Base-by-base conservation (phyloP, 1,140 invertebrate genomes). In the Ridgeia piscesae region DNA sequence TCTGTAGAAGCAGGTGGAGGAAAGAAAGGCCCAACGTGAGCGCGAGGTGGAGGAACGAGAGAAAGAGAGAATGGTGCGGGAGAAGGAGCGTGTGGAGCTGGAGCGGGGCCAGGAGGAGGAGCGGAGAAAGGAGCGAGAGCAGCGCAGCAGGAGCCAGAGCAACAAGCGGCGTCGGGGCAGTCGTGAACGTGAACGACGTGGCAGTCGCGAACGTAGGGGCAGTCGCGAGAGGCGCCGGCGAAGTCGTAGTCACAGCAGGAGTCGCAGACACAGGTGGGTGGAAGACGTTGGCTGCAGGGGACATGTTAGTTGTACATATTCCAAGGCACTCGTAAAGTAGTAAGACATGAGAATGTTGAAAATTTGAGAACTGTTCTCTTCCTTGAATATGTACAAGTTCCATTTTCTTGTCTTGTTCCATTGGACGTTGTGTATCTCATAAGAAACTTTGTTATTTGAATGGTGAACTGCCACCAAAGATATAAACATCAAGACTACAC, bases 111-210 rank as follows among this genome's bases (percentile, higher is more conserved):
- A n/a, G 34, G 91, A 42, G n/a, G 92, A 93, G 42, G 95, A 95
- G 11, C 93, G 95, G 92, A 94, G 95, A 89, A 93, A 94, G 91
- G 93, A 95, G 91, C 42, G 95, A 35, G 95, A 95, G 91, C 93
- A 94, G 93, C 50, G 50, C 8, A 77, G 34, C n/a, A 58, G 92
- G 48, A 93, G 91, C 33, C 91, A 91, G 17, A 88, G 89, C 27
- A 91, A 91, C 34, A 89, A 91, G 27, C 50, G 91, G 27, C 91
- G 91, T 14, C 35, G 92, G n/a, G 35, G 91, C n/a, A 35, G 91
- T 58, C 50, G 77, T 11, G 35, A 42, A 17, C 50, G 77, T 11
- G 35, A 42, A 17, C 91, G 91, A 1, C 34, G 35, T 33, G 33
- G 48, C 31, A 42, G 77, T 33, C 42, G 92, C 17, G 93, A 94